phyloP scores from a whole-genome alignment of 2,888 invertebrate species.

The Leucozona laternaria region DNA sequence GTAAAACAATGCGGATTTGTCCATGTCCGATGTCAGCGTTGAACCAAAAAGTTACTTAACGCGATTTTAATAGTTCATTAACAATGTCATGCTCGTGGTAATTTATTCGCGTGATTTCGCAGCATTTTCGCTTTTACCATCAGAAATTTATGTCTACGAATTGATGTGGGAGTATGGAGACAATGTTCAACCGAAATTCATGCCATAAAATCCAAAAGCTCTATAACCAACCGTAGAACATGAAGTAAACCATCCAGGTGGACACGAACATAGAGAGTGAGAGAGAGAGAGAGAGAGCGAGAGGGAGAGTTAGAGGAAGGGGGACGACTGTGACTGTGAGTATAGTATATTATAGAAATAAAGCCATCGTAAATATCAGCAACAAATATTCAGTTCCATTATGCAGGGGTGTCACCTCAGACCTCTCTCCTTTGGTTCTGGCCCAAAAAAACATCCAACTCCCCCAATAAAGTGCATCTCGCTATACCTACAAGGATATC shows the following conservation, averaged over 20 bases:
- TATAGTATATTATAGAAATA: conserved; percentile 8
- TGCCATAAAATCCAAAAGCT: conserved; percentile 62
- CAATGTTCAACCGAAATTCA: conserved; percentile 33
- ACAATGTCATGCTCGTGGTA: conserved; percentile 73
- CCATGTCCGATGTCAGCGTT: conserved; percentile 53
- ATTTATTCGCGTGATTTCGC: conserved; percentile 74
- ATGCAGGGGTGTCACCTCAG: conserved; percentile 66
- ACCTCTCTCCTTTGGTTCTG: background rate
- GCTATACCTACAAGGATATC: conserved; percentile 25
- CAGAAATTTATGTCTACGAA: conserved; percentile 61
- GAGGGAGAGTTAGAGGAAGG: too few species aligned
- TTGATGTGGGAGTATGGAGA: conserved; percentile 17
- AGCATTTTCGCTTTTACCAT: conserved; percentile 73
- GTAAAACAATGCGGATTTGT: conserved; percentile 33
- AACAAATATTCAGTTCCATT: conserved; percentile 74
- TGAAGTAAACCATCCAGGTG: conserved; percentile 71
- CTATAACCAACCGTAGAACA: conserved; percentile 48
- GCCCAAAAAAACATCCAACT: background rate
- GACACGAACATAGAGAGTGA: background rate
- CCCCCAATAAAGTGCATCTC: conserved; percentile 64
- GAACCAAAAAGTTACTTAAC: conserved; percentile 66
- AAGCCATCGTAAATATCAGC: conserved; percentile 69
- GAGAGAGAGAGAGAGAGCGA: background rate
- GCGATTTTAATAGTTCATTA: conserved; percentile 75
- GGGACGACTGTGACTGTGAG: too few species aligned